Conservation (phyloP, 2,888 invertebrate genomes). For the Hypomecis atomaria region DNA sequence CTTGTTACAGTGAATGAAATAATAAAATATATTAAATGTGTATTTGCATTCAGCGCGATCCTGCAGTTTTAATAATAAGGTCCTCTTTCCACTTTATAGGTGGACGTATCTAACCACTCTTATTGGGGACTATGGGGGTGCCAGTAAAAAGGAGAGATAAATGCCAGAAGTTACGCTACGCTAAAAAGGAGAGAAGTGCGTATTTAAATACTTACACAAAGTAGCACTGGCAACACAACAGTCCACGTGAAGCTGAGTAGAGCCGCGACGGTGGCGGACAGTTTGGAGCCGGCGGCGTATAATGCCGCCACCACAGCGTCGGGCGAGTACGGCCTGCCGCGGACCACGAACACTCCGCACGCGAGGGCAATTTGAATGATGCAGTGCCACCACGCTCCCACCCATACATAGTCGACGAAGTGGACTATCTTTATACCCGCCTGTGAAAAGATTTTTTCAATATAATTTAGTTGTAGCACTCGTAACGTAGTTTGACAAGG, state of each 20-base stretch:
- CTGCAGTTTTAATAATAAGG: too few relatives aligned
- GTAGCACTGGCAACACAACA: constrained; percentile 91
- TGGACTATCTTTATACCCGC: constrained; percentile 92
- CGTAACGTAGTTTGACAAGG: too few relatives aligned
- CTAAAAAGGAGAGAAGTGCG: too few relatives aligned
- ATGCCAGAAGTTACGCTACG: too few relatives aligned
- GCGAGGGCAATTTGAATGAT: constrained; percentile 90
- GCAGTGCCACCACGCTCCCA: constrained; percentile 95
- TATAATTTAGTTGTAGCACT: too few relatives aligned
- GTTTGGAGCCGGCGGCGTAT: constrained; percentile 63
- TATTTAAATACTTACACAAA: constrained; percentile 86
- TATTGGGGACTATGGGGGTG: too few relatives aligned
- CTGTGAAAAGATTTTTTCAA: constrained; percentile 55
- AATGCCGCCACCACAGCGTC: constrained; percentile 86
- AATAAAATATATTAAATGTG: too few relatives aligned
- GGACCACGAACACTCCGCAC: constrained; percentile 93
- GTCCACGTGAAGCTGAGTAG: constrained; percentile 95
- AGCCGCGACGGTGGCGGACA: constrained; percentile 84
- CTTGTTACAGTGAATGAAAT: too few relatives aligned
- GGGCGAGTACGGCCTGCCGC: constrained; percentile 94
- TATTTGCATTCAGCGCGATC: too few relatives aligned
- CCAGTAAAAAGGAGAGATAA: too few relatives aligned
- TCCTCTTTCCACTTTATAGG: too few relatives aligned
- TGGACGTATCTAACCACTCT: too few relatives aligned
- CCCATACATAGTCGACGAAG: constrained; percentile 93